These are phyloP conservation scores for Nemurella pictetii DNA, from an alignment of 2,888 invertebrate genomes.

Conservation along the genomic window DNA sequence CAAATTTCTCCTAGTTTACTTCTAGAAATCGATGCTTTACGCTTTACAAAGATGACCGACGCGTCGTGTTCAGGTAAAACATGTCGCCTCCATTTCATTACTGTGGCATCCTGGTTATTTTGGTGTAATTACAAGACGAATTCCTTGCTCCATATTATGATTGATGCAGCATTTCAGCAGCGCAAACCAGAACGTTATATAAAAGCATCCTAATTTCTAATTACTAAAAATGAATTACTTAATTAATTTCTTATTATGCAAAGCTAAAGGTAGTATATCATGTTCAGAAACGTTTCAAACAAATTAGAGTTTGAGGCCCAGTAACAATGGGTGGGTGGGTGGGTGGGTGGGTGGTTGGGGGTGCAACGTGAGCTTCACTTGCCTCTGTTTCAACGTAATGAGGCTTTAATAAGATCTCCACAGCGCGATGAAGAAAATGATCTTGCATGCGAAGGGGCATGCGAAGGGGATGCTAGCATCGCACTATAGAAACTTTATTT, in stretches of 20 bases:
- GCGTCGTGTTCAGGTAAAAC: too few relatives aligned
- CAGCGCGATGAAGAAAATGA: not conserved
- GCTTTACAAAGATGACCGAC: too few relatives aligned
- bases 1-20: not conserved
- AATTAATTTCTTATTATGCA: constrained; percentile 10
- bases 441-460: not conserved
- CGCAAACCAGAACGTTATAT: not conserved
- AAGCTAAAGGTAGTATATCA: not conserved
- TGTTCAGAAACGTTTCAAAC: not conserved
- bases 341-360: not conserved
- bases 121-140: too few relatives aligned
- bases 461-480: too few relatives aligned
- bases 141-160: not conserved
- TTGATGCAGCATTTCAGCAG: not conserved
- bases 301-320: not conserved
- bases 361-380: not conserved
- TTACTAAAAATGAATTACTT: constrained; percentile 5
- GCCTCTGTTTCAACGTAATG: not conserved
- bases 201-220: not conserved
- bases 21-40: too few relatives aligned
- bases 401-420: constrained; percentile 1
- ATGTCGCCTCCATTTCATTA: too few relatives aligned
- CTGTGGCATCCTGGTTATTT: too few relatives aligned
- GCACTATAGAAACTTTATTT: not conserved
- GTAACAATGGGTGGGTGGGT: not conserved